Evolutionary conservation across 1,140 invertebrate species (phyloP).

Genomic region (Drosophila nikananu): DNA sequence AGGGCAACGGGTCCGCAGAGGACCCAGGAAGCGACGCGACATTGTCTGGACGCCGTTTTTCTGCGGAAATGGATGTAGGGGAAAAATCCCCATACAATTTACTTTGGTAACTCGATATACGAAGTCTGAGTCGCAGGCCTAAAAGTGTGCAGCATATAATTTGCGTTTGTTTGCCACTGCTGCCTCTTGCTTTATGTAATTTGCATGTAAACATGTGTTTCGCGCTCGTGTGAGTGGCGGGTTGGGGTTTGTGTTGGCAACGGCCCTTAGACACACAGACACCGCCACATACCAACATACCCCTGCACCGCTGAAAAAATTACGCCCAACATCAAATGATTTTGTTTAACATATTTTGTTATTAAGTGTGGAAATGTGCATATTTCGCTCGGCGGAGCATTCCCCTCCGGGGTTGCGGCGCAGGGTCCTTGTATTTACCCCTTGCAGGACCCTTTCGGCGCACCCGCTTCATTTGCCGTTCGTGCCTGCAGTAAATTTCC

Average conservation of each 20-base stretch:
- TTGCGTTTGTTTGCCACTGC: slow-evolving; percentile 76
- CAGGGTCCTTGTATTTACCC: slow-evolving; percentile 12
- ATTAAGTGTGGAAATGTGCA: slow-evolving; percentile 84
- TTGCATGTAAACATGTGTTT: slow-evolving; percentile 83
- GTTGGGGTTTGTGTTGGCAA: slow-evolving; percentile 55
- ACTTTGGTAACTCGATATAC: slow-evolving; percentile 70
- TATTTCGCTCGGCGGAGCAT: slow-evolving; percentile 62
- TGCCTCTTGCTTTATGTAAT: slow-evolving; percentile 79
- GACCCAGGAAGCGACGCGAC: slow-evolving; percentile 32
- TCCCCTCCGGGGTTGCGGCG: slow-evolving; percentile 17
- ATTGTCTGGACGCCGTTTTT: slow-evolving; percentile 79
- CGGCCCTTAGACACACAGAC: slow-evolving; percentile 33
- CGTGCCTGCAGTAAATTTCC: slow-evolving; percentile 83
- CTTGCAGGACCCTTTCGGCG: not conserved
- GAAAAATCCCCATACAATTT: slow-evolving; percentile 69
- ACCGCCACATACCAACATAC: slow-evolving; percentile 14
- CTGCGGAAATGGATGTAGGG: slow-evolving; percentile 70
- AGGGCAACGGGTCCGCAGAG: slow-evolving; percentile 4
- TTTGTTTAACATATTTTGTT: slow-evolving; percentile 84
- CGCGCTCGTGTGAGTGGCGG: not conserved
- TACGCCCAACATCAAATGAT: slow-evolving; percentile 81
- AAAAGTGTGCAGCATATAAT: slow-evolving; percentile 80
- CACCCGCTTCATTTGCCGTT: slow-evolving; percentile 43
- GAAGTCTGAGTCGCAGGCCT: slow-evolving; percentile 59
- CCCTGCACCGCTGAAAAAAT: slow-evolving; percentile 42